Evolutionary conservation across 2,797 vertebrate genomes (phyloP).

Genomic region (Labroides dimidiatus): DNA sequence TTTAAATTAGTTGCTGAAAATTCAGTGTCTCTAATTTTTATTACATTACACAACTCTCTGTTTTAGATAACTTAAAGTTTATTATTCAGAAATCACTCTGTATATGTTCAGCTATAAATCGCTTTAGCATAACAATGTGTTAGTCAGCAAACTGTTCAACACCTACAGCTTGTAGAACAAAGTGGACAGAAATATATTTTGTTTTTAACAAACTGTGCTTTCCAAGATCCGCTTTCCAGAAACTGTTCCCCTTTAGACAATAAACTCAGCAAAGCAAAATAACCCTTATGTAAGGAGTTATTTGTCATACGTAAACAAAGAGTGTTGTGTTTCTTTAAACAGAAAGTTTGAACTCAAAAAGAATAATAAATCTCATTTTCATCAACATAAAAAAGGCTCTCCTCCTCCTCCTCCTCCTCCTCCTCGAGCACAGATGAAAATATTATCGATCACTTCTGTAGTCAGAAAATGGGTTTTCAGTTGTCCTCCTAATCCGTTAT

Average conservation of each 20-base stretch:
- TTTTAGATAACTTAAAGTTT: too few species aligned
- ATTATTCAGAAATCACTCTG: background rate
- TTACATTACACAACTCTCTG: background rate
- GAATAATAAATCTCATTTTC: slow-evolving; percentile 6
- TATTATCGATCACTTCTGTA: slow-evolving; percentile 6
- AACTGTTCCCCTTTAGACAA: background rate
- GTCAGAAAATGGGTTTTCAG: background rate
- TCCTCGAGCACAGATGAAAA: slow-evolving; percentile 3
- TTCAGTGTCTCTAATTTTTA: background rate
- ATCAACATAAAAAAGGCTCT: slow-evolving; percentile 1
- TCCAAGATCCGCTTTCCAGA: background rate
- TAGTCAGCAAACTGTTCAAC: background rate
- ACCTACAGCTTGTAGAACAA: background rate
- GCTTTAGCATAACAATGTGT: too few species aligned
- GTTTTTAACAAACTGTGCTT: background rate
- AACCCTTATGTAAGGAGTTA: background rate
- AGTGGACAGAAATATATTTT: background rate
- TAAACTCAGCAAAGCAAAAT: background rate
- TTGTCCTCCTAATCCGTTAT: background rate
- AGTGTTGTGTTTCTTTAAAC: background rate
- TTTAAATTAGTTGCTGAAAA: too few species aligned
- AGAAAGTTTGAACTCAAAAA: background rate
- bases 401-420: background rate
- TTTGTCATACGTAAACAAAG: background rate
- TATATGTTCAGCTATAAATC: too few species aligned